Evolutionary conservation across 2,113 vertebrate species (phyloP).

Genomic region (Petroica traversi): DNA sequence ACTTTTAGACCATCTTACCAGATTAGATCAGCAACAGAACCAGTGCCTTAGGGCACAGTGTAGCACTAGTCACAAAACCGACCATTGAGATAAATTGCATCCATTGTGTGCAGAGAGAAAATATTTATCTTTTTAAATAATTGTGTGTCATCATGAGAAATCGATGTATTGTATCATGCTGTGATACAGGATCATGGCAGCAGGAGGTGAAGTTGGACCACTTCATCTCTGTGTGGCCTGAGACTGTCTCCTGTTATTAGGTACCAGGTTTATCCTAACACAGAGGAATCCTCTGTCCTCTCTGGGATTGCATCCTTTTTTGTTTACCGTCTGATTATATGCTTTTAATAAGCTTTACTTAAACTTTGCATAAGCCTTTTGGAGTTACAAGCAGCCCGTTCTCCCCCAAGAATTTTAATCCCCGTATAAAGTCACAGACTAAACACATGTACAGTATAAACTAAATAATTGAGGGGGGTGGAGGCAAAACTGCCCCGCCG

Average conservation of each 20-base stretch:
- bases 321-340: not conserved
- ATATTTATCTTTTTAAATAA: not conserved
- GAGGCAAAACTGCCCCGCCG: accelerated
- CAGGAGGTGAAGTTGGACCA: not conserved
- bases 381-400: accelerated
- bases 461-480: accelerated
- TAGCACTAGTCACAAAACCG: not conserved
- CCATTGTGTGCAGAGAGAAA: not conserved
- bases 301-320: not conserved
- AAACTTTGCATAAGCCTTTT: not conserved
- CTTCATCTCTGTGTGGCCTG: no score
- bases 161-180: not conserved
- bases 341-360: not conserved
- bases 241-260: accelerated
- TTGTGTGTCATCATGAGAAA: not conserved
- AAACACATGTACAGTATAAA: not conserved
- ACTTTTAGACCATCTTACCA: not conserved
- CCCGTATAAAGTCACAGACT: accelerated
- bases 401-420: not conserved
- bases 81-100: not conserved
- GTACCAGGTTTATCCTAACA: not conserved
- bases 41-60: not conserved
- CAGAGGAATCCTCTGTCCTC: not conserved
- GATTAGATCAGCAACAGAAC: not conserved
- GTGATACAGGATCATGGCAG: not conserved